Base-by-base conservation (phyloP, 2,113 vertebrate species). In the Phalacrocorax aristotelis region DNA sequence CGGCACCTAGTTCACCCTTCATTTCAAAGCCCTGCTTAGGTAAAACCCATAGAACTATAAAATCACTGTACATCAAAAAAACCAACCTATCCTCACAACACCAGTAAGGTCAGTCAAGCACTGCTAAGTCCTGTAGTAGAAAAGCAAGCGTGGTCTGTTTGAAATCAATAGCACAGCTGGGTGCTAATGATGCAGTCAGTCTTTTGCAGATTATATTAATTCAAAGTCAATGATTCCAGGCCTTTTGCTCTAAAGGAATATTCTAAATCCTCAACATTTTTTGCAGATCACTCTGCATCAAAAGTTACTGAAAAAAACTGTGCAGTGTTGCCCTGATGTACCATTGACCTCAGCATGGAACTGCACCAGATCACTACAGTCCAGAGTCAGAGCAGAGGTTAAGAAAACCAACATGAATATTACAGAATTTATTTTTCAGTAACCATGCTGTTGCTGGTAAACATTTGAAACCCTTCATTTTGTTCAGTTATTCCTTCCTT, bases 141-240 rank as follows among this genome's bases (percentile, higher is more conserved):
- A 78, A 61, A 81, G 5, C 10, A 93, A 58, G 64, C 20, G 61
- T 38, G 8, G 34, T 78, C 42, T 82, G 11, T 79, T 93, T 64
- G 34, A 84, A 93, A 93, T 91, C 87, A 94, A 68, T 71, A 72
- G 61, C 72, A 64, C 57, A 78, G 82, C 26, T 68, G 71, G 32
- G 57, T 91, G 52, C 40, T 89, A 97, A 94, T 55, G 32, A 92
- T 70, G 38, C 38, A 78, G 30, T 48, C 69, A 85, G n/a, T 81
- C 60, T 84, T 83, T 66, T 64, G n/a, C 80, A 91, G 42, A 71
- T 90, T 83, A 87, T 51, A 89, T 87, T 92, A 38, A 89, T 94
- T 89, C 72, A 87, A 78, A 86, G 52, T 93, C 76, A 93, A 64
- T 87, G 69, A 90, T 51, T 94, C 57, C 44, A 84, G 87, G 30